A percentile compares a stretch with the other conserved stretches of the same genome.
These are phyloP conservation scores for Daboia siamensis DNA, from an alignment of 2,113 vertebrate genomes.

Conservation along the genomic window DNA sequence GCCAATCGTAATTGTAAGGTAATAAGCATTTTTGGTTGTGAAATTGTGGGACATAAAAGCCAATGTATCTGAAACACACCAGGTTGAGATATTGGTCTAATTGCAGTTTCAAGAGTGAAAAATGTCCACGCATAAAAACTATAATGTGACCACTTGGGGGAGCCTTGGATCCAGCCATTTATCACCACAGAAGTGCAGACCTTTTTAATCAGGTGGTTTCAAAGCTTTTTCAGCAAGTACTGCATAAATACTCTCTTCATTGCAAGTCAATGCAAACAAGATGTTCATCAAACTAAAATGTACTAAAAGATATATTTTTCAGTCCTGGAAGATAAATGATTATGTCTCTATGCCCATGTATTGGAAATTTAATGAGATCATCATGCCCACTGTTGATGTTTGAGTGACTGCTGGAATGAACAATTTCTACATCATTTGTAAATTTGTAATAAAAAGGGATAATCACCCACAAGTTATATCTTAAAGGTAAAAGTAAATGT, in stretches of 20 bases:
- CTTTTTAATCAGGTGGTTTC: background rate
- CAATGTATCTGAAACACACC: background rate
- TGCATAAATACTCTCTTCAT: background rate
- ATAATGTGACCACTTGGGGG: background rate
- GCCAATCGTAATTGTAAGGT: background rate
- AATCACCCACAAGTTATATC: background rate
- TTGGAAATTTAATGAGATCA: background rate
- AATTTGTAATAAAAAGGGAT: background rate
- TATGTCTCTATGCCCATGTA: background rate
- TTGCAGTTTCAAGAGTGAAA: background rate
- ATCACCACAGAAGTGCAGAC: background rate
- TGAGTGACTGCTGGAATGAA: background rate
- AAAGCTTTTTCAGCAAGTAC: background rate
- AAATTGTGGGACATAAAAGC: background rate
- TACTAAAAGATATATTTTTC: background rate
- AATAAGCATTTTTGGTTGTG: background rate
- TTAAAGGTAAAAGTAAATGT: background rate
- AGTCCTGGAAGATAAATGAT: background rate
- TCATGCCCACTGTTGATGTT: background rate
- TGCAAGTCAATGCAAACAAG: background rate
- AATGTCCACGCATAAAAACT: background rate
- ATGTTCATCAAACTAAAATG: background rate
- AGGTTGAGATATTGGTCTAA: background rate
- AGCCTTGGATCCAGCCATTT: background rate
- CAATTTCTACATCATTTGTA: background rate